Base-by-base conservation (phyloP, 2,797 vertebrate species). In the Channa striata region DNA sequence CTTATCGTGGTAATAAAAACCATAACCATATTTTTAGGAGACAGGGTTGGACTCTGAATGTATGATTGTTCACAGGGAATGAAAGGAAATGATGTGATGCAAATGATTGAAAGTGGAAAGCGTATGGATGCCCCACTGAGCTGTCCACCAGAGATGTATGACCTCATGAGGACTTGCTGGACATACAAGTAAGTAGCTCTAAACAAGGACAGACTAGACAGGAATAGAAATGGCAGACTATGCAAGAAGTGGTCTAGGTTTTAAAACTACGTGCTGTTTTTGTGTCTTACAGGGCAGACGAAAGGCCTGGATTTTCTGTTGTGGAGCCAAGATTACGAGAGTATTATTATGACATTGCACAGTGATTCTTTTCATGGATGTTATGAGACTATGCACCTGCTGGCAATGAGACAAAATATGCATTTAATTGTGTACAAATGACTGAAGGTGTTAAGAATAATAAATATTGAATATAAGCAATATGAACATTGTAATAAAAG, bases 131-230 rank as follows among this genome's bases (percentile, higher is more conserved):
- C 94, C 37, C 98, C 97, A 0, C 0, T 43, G 0, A 92, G 88
- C 76, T 98, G 97, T 71, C 97, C 97, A 0, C 21, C 78, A 19
- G 97, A 99, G 91, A 93, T 98, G 85, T 97, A 95, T 0, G 93
- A 95, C 6, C 88, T 99, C 43, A 99, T 99, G 97, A 95, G 85
- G 62, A 88, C 93, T 47, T 99, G 98, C 87, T 99, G 98, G 98
- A 99, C 94, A 0, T 99, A 97, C 43, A 96, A 95, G 97, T 99
- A 72, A 95, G 96, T 60, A 33, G 33, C 57, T 36, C 11, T 11
- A 36, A 36, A 8, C 13, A 12, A 40, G 12, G 4, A 30, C 37
- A 30, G 9, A 13, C 17, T 19, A 37, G 6, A 30, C 9, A 7
- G 19, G 2, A 44, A 2, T 19, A n/a, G 21, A 33, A 3, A 11